Conservation (phyloP, 1,140 invertebrate genomes). For the Leptopilina boulardi region DNA sequence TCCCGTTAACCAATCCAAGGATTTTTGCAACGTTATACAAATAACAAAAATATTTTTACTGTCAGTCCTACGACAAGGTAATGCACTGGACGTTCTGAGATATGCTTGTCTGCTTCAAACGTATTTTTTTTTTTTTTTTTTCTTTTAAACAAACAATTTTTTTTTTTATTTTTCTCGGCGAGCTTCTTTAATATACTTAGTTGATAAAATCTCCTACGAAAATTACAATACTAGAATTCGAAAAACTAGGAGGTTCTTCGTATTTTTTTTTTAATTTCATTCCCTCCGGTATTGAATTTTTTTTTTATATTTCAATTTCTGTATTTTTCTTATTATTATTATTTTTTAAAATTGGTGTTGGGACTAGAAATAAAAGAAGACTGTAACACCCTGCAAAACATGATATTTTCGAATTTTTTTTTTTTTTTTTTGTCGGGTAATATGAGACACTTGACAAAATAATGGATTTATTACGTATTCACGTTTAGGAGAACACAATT, state of each 20-base stretch:
- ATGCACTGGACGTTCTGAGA: constrained; percentile 31
- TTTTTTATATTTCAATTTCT: not conserved
- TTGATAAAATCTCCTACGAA: constrained; percentile 16
- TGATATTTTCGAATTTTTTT: constrained; percentile 26
- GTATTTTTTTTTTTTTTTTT: not conserved
- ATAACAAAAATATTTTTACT: constrained; percentile 30
- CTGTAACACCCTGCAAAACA: constrained; percentile 27
- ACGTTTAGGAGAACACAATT: not conserved
- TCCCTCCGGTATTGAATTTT: not conserved
- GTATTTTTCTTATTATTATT: not conserved
- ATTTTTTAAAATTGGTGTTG: constrained; percentile 9
- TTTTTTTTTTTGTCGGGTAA: constrained; percentile 6
- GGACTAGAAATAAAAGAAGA: constrained; percentile 33
- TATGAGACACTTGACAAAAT: constrained; percentile 29
- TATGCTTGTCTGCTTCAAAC: constrained; percentile 25
- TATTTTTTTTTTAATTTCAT: not conserved
- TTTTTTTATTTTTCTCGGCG: too few species aligned
- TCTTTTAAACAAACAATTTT: constrained; percentile 23
- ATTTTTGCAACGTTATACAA: constrained; percentile 30
- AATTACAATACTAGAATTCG: constrained; percentile 21
- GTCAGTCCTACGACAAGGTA: constrained; percentile 26
- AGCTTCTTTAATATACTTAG: constrained; percentile 4
- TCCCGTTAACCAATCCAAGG: constrained; percentile 17
- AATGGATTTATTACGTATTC: constrained; percentile 22
- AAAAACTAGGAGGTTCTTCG: constrained; percentile 20